Evolutionary conservation across 2,888 invertebrate species (phyloP), one percentile per base, ranked within the genome.

Genomic region (Tenthredo distinguenda): DNA sequence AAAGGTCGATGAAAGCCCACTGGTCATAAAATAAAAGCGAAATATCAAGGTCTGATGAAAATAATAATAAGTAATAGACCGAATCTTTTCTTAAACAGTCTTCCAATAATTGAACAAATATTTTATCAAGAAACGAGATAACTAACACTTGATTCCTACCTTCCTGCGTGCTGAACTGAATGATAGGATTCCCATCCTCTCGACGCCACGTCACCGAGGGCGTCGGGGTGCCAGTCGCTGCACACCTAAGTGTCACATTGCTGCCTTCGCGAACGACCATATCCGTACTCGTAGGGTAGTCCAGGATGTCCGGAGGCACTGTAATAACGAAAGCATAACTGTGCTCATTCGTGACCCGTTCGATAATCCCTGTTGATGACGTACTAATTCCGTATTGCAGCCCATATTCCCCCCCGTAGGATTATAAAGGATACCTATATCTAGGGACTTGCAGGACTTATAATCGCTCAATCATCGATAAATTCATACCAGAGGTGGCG

Each of bases 121-220:
- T 68, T 68, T 43, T 15, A 74, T 71, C 71, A 9, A 37, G n/a
- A 26, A n/a, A n/a, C 15, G n/a, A 9, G 34, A 40, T 62, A 26
- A 62, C 26, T 37, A 26, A 40, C n/a, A n/a, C n/a, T 7, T 6
- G 34, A 12, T 34, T 55, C 50, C 31, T 31, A 81, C 81, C 81
- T 90, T 92, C 91, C 82, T 91, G 90, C 89, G 89, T 90, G 86
- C 89, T 92, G 50, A 92, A 91, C 47, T 95, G 93, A 86, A 94
- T 94, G 89, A 96, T 96, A 86, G 95, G 95, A 43, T 95, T 94
- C 31, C 97, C 97, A 86, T 96, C 96, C 93, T 98, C 98, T 62
- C 97, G 95, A 87, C 97, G 95, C 99, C 99, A 99, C 85, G 96
- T 97, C 88, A 98, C 97, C 18, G 95, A 96, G 0, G 99, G 98